Percentiles rank a stretch among this genome's conserved stretches.
phyloP scores from a whole-genome alignment of 2,113 vertebrate species.

The Nothobranchius kuhntae region DNA sequence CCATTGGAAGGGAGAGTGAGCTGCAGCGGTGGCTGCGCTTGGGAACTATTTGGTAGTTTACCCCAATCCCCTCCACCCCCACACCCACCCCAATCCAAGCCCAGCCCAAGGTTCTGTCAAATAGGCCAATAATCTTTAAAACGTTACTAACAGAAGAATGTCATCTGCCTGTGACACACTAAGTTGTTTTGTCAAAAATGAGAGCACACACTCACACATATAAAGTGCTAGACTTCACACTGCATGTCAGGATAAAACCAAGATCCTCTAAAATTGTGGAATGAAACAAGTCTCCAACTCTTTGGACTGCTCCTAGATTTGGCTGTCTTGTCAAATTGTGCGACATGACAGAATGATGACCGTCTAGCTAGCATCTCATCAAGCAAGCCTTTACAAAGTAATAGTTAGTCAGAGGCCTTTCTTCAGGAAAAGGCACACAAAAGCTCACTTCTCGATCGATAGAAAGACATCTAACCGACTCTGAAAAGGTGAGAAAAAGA shows the following conservation, averaged over 20 bases:
- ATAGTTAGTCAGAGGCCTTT: conserved; percentile 1
- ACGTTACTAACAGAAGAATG: not conserved
- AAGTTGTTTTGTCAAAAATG: not conserved
- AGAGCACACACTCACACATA: not conserved
- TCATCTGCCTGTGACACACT: too few relatives aligned
- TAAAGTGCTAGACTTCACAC: not conserved
- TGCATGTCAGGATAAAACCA: conserved; percentile 1
- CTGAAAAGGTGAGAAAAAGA: not conserved
- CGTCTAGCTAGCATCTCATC: not conserved
- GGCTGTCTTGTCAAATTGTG: conserved; percentile 6
- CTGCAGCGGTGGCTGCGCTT: too few relatives aligned
- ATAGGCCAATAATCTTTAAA: too few relatives aligned
- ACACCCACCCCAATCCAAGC: too few relatives aligned
- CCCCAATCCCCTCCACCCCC: too few relatives aligned
- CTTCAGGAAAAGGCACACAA: conserved; percentile 11
- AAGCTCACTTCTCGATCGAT: conserved; percentile 3
- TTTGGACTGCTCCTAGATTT: not conserved
- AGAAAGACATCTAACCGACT: conserved; percentile 9
- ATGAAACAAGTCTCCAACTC: not conserved
- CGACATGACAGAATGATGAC: not conserved
- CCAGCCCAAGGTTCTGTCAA: too few relatives aligned
- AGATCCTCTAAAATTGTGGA: not conserved
- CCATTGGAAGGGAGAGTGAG: too few relatives aligned
- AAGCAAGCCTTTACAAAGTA: not conserved
- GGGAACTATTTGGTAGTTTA: too few relatives aligned